Base-by-base conservation (phyloP, 2,888 invertebrate species). In the Altica lythri region DNA sequence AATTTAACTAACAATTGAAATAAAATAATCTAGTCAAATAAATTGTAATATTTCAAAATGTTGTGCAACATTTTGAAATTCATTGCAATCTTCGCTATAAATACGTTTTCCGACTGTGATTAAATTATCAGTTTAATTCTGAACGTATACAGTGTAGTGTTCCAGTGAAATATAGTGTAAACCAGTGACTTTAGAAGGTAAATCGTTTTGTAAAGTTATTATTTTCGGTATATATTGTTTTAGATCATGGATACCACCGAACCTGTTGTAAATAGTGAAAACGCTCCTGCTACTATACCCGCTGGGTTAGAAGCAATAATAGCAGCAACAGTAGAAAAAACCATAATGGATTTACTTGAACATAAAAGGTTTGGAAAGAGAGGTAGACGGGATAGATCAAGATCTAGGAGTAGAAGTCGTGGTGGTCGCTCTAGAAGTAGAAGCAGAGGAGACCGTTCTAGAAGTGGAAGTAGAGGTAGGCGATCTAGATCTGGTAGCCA, bases 171-270 rank as follows among this genome's bases (percentile, higher is more conserved):
- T 27, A 9, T 16, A 8, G 22, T 19, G 40, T 40, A 40, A 40
- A 40, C 16, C 16, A 18, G 10, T 12, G 10, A 18, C 22, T 40
- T 13, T 19, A n/a, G n/a, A n/a, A n/a, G n/a, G n/a, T n/a, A n/a
- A n/a, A n/a, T n/a, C n/a, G n/a, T n/a, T n/a, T n/a, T n/a, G n/a
- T n/a, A n/a, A n/a, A n/a, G n/a, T n/a, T n/a, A n/a, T n/a, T n/a
- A n/a, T n/a, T n/a, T n/a, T n/a, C n/a, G n/a, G n/a, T n/a, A n/a
- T 40, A 12, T 14, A 30, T 40, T 40, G 40, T 40, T 40, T 40
- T 40, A 40, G 40, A 40, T 22, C 18, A 40, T 40, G 40, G 40
- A 40, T 22, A 25, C n/a, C 4, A 29, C 12, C 4, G 25, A 40
- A 12, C 6, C 16, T 14, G 14, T 8, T 2, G 16, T 9, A n/a